Evolutionary conservation across 2,888 invertebrate species (phyloP).

Genomic region (Drosophila mimetica): DNA sequence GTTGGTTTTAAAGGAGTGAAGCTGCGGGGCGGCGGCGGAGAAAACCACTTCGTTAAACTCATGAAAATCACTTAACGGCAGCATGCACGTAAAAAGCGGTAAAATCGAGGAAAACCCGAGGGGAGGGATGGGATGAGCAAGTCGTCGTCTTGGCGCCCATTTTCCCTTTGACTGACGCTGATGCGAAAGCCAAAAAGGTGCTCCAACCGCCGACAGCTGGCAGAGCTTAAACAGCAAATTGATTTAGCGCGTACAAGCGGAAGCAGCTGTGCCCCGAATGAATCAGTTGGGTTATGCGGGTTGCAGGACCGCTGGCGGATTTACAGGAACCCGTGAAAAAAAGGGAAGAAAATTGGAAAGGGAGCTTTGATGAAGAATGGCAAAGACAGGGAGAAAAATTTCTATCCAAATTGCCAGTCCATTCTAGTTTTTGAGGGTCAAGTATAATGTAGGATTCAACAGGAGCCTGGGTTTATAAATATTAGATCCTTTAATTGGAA

Average conservation of each 20-base stretch:
- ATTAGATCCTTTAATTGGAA: too few relatives aligned
- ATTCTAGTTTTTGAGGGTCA: not conserved
- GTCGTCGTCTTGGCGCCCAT: conserved; percentile 39
- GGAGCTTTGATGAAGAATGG: not conserved
- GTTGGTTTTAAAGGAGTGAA: conserved; percentile 19
- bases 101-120: not conserved
- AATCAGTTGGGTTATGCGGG: conserved; percentile 27
- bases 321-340: conserved; percentile 1
- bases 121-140: not conserved
- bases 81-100: conserved; percentile 47
- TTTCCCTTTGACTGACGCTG: conserved; percentile 52
- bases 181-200: conserved; percentile 63
- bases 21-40: conserved; percentile 19
- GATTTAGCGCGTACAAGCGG: conserved; percentile 80
- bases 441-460: too few relatives aligned
- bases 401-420: not conserved
- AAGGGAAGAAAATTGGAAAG: not conserved
- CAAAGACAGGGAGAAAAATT: conserved; percentile 4
- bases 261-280: conserved; percentile 57
- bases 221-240: conserved; percentile 72
- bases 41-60: conserved; percentile 77
- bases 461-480: too few relatives aligned
- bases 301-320: conserved; percentile 7
- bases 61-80: conserved; percentile 77
- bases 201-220: conserved; percentile 39